A percentile compares a stretch with the other conserved stretches of the same genome.
phyloP scores from a whole-genome alignment of 2,888 invertebrate species.

The Papilio demoleus region DNA sequence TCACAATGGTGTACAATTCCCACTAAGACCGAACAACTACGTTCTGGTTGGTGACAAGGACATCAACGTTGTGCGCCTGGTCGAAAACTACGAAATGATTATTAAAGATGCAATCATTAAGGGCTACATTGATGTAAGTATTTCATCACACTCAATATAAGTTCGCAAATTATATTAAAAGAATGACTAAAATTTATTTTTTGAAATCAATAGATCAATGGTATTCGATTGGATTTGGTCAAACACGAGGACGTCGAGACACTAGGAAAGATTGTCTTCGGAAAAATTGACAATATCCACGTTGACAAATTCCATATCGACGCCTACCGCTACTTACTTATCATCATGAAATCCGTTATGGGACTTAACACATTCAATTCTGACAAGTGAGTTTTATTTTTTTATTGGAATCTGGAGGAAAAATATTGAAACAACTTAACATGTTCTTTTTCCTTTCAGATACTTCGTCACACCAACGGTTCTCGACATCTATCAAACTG shows the following conservation, averaged over 20 bases:
- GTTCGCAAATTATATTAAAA: background rate
- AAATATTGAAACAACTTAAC: background rate
- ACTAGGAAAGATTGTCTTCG: constrained; percentile 81
- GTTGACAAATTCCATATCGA: constrained; percentile 62
- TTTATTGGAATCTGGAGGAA: too few species aligned
- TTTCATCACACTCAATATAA: constrained; percentile 3
- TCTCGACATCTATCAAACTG: constrained; percentile 85
- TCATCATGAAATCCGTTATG: constrained; percentile 79
- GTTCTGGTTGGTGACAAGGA: constrained; percentile 63
- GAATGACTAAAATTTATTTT: constrained; percentile 1
- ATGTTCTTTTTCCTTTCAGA: constrained; percentile 50
- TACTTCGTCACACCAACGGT: constrained; percentile 83
- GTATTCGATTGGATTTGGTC: constrained; percentile 64
- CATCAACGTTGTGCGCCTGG: constrained; percentile 61
- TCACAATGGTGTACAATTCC: constrained; percentile 82
- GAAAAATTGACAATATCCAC: constrained; percentile 72
- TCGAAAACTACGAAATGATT: constrained; percentile 77
- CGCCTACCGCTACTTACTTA: constrained; percentile 84
- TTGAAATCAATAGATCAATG: constrained; percentile 63
- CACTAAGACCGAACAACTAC: constrained; percentile 77
- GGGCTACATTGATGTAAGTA: constrained; percentile 76
- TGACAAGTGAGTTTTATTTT: constrained; percentile 64
- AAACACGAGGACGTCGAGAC: constrained; percentile 79
- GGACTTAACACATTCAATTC: constrained; percentile 66
- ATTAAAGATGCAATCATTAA: constrained; percentile 83